These are phyloP conservation scores for Pantherophis guttatus DNA, from an alignment of 2,113 vertebrate species.

Conservation along the genomic window DNA sequence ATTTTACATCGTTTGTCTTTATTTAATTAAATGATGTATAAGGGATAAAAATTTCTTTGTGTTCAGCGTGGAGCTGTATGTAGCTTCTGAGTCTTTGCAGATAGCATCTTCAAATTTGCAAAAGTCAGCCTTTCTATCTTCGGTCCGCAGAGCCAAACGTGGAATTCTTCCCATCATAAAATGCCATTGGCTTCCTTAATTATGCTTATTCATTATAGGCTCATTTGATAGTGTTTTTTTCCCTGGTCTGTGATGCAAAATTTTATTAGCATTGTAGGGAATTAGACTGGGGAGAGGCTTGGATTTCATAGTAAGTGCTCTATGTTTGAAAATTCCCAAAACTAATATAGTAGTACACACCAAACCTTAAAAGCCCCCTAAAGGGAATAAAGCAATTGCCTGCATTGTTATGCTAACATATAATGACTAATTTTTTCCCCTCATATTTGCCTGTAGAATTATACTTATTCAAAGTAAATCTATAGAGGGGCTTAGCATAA, in stretches of 20 bases:
- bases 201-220: neutral
- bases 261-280: neutral
- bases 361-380: neutral
- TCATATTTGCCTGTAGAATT: neutral
- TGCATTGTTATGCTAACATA: neutral
- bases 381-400: neutral
- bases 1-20: neutral
- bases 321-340: neutral
- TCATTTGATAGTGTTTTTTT: neutral
- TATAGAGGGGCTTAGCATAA: neutral
- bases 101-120: neutral
- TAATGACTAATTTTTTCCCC: neutral
- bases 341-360: neutral
- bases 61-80: neutral
- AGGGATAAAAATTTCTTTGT: neutral
- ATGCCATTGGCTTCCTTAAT: neutral
- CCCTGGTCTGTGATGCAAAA: neutral
- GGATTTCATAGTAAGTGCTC: neutral
- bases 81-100: neutral
- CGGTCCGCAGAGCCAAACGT: too few relatives aligned
- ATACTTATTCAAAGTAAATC: neutral
- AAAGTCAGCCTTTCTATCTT: neutral
- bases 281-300: neutral
- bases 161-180: neutral
- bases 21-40: neutral